These are phyloP conservation scores for Papilio helenus DNA, from an alignment of 1,140 invertebrate genomes.

Conservation along the genomic window DNA sequence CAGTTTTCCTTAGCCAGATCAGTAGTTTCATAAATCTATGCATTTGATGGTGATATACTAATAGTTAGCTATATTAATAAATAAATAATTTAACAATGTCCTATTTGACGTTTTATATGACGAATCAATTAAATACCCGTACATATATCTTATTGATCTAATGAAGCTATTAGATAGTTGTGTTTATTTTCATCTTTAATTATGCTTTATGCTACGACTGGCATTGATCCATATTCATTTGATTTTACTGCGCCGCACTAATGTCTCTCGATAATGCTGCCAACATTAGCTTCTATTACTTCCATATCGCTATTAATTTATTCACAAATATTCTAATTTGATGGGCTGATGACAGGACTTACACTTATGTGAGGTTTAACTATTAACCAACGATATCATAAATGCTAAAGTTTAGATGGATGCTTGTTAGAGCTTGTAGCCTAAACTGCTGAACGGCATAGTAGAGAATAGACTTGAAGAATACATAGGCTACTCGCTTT, in stretches of 20 bases:
- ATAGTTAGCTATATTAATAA: no score
- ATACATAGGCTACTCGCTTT: no score
- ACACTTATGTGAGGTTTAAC: background rate
- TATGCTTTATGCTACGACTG: slow-evolving; percentile 6
- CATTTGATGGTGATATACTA: no score
- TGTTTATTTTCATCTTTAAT: slow-evolving; percentile 15
- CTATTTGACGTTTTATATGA: background rate
- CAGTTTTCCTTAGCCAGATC: no score
- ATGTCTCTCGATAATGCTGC: slow-evolving; percentile 3
- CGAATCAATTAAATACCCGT: background rate
- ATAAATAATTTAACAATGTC: background rate
- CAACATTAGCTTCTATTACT: background rate
- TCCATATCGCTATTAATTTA: background rate
- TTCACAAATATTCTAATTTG: background rate
- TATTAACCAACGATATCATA: no score
- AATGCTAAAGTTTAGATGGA: no score
- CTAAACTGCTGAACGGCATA: no score
- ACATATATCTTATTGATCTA: slow-evolving; percentile 1
- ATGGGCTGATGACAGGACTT: background rate
- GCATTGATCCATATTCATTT: slow-evolving; percentile 17
- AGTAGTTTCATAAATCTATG: no score
- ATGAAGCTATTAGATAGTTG: slow-evolving; percentile 4
- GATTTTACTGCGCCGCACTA: slow-evolving; percentile 5
- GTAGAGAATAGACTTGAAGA: no score
- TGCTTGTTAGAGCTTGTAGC: no score